Evolutionary conservation across 2,888 invertebrate species (phyloP).

Genomic region (Stenotaenia linearis): DNA sequence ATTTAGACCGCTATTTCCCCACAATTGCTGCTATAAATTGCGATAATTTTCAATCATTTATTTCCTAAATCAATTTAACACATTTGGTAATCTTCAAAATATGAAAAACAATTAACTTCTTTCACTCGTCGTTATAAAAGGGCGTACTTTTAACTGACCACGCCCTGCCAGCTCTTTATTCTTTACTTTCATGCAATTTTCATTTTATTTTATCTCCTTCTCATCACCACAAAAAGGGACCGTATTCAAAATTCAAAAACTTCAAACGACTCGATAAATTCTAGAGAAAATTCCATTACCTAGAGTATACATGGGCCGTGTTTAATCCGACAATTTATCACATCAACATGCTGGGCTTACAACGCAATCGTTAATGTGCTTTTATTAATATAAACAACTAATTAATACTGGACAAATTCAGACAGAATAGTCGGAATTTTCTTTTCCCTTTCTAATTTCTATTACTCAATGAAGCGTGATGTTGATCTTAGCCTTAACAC

Average conservation of each 20-base stretch:
- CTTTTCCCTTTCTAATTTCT: not conserved
- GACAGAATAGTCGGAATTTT: not conserved
- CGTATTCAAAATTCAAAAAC: not conserved
- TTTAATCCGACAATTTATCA: not conserved
- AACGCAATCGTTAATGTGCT: not conserved
- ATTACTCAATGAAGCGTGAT: not conserved
- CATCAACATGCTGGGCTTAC: not conserved
- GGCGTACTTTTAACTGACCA: conserved; percentile 9
- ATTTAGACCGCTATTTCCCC: no score
- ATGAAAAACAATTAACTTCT: not conserved
- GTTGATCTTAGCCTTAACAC: not conserved
- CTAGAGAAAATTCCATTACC: not conserved
- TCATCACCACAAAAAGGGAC: not conserved
- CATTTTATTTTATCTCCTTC: not conserved
- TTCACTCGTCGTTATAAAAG: not conserved
- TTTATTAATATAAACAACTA: not conserved
- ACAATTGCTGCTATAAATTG: not conserved
- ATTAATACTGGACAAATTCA: not conserved
- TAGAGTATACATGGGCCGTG: not conserved
- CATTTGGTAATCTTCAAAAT: not conserved
- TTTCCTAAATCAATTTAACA: not conserved
- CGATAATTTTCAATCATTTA: not conserved
- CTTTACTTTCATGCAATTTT: not conserved
- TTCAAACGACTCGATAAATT: not conserved
- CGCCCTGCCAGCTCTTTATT: not conserved